Evolutionary conservation across 2,888 invertebrate genomes (phyloP).

Genomic region (Aporophyla nigra): DNA sequence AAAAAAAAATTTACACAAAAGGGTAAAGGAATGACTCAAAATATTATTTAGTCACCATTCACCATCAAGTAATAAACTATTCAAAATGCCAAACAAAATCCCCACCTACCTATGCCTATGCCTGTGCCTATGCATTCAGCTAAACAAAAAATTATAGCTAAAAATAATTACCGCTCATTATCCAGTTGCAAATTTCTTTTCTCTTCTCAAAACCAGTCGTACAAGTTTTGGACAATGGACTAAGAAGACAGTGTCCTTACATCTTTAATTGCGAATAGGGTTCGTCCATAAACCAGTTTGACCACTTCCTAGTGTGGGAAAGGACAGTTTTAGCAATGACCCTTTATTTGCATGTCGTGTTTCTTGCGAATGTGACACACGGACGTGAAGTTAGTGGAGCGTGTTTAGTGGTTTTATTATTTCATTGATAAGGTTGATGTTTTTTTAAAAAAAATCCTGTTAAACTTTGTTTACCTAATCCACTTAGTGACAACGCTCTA

Average conservation of each 20-base stretch:
- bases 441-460: too few species aligned
- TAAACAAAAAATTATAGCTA: neutral
- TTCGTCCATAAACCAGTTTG: constrained; percentile 86
- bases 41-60: too few species aligned
- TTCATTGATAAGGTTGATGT: too few species aligned
- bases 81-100: too few species aligned
- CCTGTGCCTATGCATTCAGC: too few species aligned
- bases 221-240: constrained; percentile 88
- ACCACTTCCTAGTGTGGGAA: constrained; percentile 85
- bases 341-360: constrained; percentile 84
- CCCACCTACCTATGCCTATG: too few species aligned
- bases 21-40: too few species aligned
- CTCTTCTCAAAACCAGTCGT: constrained; percentile 77
- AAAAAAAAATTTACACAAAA: neutral
- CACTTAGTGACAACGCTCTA: too few species aligned
- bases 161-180: constrained; percentile 22
- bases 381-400: constrained; percentile 32
- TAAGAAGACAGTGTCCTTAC: constrained; percentile 80
- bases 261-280: constrained; percentile 76
- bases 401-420: too few species aligned
- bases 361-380: constrained; percentile 50
- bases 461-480: too few species aligned
- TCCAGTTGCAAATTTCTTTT: constrained; percentile 20
- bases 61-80: too few species aligned
- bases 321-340: constrained; percentile 82